Percentiles rank a stretch among this genome's conserved stretches.
Conservation (phyloP, 1,140 invertebrate species). For the Aphelenchoides fujianensis region DNA sequence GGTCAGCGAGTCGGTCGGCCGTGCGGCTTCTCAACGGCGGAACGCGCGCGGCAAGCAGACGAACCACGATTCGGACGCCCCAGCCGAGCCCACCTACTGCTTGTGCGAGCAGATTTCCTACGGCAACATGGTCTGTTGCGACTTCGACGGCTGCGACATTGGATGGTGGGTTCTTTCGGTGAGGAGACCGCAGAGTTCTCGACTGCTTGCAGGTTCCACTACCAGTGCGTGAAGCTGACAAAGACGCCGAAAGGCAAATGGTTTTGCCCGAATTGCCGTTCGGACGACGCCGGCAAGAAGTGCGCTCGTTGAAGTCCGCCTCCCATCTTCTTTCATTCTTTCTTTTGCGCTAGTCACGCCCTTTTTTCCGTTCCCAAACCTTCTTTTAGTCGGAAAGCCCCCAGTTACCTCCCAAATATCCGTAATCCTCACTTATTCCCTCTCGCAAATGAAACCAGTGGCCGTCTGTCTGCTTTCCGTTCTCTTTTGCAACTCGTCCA, state of each 20-base stretch:
- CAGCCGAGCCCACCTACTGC: slow-evolving; percentile 15
- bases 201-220: slow-evolving; percentile 4
- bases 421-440: too few relatives aligned
- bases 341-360: too few relatives aligned
- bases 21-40: slow-evolving; percentile 6
- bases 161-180: slow-evolving; percentile 16
- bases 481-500: too few relatives aligned
- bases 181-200: background rate
- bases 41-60: background rate
- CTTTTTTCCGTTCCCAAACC: too few relatives aligned
- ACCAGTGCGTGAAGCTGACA: background rate
- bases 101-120: slow-evolving; percentile 20
- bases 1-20: background rate
- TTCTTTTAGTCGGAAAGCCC: too few relatives aligned
- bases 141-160: slow-evolving; percentile 1
- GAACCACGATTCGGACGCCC: background rate
- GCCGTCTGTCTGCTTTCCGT: too few relatives aligned
- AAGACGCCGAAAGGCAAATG: slow-evolving; percentile 11
- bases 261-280: slow-evolving; percentile 19
- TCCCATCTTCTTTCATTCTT: too few relatives aligned
- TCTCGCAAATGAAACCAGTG: too few relatives aligned
- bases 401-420: too few relatives aligned
- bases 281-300: too few relatives aligned
- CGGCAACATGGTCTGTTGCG: slow-evolving; percentile 17
- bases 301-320: too few relatives aligned